These are phyloP conservation scores for Melanerpes formicivorus DNA, from an alignment of 2,113 vertebrate genomes.

Conservation along the genomic window DNA sequence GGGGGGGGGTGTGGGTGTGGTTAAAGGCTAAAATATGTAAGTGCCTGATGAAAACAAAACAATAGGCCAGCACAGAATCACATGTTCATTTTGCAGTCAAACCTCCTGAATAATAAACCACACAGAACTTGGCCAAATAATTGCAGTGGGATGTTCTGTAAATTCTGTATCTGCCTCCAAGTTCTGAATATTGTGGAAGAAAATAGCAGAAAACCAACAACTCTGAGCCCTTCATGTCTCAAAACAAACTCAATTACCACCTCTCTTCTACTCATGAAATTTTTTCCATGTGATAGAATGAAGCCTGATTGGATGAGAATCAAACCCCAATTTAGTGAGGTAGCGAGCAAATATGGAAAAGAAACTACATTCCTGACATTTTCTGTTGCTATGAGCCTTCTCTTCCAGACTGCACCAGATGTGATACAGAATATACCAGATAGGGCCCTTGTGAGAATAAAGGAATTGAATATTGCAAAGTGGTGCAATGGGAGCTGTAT, in stretches of 20 bases:
- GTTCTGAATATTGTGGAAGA: not conserved
- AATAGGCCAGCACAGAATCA: not conserved
- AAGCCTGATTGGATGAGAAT: not conserved
- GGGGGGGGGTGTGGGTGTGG: too few species aligned
- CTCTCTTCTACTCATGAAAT: not conserved
- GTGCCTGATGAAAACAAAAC: not conserved
- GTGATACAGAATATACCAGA: constrained; percentile 39
- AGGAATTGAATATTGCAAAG: constrained; percentile 56
- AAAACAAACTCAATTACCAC: not conserved
- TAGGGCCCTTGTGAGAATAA: constrained; percentile 56
- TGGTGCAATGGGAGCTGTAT: constrained; percentile 53
- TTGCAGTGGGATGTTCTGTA: not conserved
- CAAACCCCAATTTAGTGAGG: not conserved
- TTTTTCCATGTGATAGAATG: not conserved
- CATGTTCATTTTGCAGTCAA: not conserved
- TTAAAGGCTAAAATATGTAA: not conserved
- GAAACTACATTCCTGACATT: not conserved
- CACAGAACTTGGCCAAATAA: not conserved
- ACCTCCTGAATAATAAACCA: not conserved
- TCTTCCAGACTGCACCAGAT: not conserved
- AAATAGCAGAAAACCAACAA: not conserved
- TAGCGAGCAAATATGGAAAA: not conserved
- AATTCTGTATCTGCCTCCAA: not conserved
- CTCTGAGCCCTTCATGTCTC: not conserved
- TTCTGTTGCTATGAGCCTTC: constrained; percentile 13